A percentile compares a stretch with the other conserved stretches of the same genome.
Evolutionary conservation across 2,888 invertebrate genomes (phyloP).

Genomic region (Drosophila paucipuncta): DNA sequence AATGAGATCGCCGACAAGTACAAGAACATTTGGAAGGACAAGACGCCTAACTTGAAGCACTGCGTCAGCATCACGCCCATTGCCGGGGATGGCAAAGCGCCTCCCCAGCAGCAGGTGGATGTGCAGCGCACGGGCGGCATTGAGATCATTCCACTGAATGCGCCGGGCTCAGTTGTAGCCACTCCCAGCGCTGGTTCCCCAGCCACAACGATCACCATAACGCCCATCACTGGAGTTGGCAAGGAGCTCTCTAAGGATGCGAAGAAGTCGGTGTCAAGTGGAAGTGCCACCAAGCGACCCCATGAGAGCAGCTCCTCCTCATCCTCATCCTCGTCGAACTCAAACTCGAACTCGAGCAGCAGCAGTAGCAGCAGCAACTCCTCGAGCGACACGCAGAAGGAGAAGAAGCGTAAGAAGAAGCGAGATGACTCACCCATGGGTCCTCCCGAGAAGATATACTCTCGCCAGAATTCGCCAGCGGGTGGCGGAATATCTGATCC

Average conservation of each 20-base stretch:
- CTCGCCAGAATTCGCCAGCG: constrained; percentile 87
- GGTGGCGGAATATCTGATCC: constrained; percentile 84
- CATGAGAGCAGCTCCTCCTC: constrained; percentile 56
- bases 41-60: constrained; percentile 82
- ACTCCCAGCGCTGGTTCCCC: constrained; percentile 86
- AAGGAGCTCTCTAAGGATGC: constrained; percentile 58
- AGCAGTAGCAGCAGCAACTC: constrained; percentile 30
- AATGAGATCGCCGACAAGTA: constrained; percentile 84
- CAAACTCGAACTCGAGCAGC: constrained; percentile 32
- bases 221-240: constrained; percentile 88
- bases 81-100: constrained; percentile 55
- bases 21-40: constrained; percentile 85
- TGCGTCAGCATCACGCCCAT: constrained; percentile 84
- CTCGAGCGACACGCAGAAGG: constrained; percentile 81
- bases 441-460: constrained; percentile 91
- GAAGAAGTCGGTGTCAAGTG: constrained; percentile 52
- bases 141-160: constrained; percentile 93
- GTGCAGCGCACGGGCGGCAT: constrained; percentile 86
- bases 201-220: constrained; percentile 94
- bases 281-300: constrained; percentile 55
- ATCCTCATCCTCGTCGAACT: constrained; percentile 19
- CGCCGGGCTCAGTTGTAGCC: constrained; percentile 83
- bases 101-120: constrained; percentile 54
- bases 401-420: constrained; percentile 92
- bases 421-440: constrained; percentile 88